These are phyloP conservation scores for Chloroclystis v-ata DNA, from an alignment of 2,888 invertebrate species.

Conservation along the genomic window DNA sequence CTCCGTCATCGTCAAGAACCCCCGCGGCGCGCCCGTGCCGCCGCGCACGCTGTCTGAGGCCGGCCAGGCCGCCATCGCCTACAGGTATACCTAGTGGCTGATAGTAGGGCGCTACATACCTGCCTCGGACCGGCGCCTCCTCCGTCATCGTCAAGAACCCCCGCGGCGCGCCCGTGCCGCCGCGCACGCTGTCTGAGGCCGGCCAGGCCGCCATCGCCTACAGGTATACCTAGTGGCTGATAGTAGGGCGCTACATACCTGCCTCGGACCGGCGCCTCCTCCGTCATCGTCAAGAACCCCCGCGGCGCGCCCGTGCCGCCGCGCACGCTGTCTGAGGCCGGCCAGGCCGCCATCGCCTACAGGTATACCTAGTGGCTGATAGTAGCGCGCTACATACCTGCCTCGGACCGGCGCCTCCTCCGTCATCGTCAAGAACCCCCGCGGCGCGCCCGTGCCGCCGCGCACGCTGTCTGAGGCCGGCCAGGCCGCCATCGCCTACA, in stretches of 20 bases:
- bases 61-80: slow-evolving; percentile 96
- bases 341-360: slow-evolving; percentile 96
- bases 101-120: slow-evolving; percentile 96
- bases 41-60: slow-evolving; percentile 97
- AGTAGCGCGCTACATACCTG: slow-evolving; percentile 93
- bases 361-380: slow-evolving; percentile 83
- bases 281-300: slow-evolving; percentile 91
- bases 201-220: slow-evolving; percentile 97
- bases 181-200: slow-evolving; percentile 96
- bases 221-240: slow-evolving; percentile 78
- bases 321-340: slow-evolving; percentile 96
- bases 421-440: slow-evolving; percentile 89
- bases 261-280: slow-evolving; percentile 93
- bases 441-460: slow-evolving; percentile 83
- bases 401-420: slow-evolving; percentile 95
- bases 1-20: slow-evolving; percentile 93
- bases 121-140: slow-evolving; percentile 90
- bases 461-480: slow-evolving; percentile 97
- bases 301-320: slow-evolving; percentile 83
- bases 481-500: slow-evolving; percentile 95
- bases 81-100: slow-evolving; percentile 80
- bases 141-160: slow-evolving; percentile 93
- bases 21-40: slow-evolving; percentile 76
- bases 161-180: slow-evolving; percentile 80
- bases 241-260: slow-evolving; percentile 95